Conservation (phyloP, 2,888 invertebrate genomes). For the Coelopa pilipes region DNA sequence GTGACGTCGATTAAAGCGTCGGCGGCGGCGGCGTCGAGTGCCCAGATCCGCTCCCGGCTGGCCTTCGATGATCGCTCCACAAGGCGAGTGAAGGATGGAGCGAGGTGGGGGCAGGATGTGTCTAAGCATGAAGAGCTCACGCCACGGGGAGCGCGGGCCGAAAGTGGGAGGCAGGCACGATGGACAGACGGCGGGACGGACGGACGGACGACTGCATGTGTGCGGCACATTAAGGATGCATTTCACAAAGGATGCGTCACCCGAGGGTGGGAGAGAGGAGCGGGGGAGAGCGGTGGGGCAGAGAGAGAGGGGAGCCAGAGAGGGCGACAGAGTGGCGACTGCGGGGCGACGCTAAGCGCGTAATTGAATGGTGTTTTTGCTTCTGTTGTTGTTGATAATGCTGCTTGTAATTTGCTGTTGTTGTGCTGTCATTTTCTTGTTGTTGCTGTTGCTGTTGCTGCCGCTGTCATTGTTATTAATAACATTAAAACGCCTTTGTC, state of each 20-base stretch:
- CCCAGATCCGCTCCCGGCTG: neutral
- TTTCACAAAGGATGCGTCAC: neutral
- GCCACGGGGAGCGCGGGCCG: neutral
- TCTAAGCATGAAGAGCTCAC: neutral
- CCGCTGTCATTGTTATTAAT: conserved; percentile 46
- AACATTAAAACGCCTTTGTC: conserved; percentile 17
- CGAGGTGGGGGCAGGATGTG: neutral
- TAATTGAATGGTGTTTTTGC: conserved; percentile 12
- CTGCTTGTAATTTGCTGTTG: conserved; percentile 16
- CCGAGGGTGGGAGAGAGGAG: neutral
- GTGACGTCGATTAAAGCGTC: neutral
- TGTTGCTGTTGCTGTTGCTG: conserved; percentile 38
- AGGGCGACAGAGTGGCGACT: neutral
- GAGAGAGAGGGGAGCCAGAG: no score
- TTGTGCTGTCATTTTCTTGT: conserved; percentile 12
- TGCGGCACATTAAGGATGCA: conserved; percentile 10
- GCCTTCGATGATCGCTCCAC: neutral
- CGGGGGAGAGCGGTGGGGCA: neutral
- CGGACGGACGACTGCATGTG: neutral
- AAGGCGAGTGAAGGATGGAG: neutral
- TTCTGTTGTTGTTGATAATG: conserved; percentile 44
- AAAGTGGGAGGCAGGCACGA: no score
- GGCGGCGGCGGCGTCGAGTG: neutral
- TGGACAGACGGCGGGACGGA: neutral
- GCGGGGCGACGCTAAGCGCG: neutral